These are phyloP conservation scores for Poeciliopsis paucimaculata DNA, from an alignment of 2,797 vertebrate genomes.

Conservation along the genomic window DNA sequence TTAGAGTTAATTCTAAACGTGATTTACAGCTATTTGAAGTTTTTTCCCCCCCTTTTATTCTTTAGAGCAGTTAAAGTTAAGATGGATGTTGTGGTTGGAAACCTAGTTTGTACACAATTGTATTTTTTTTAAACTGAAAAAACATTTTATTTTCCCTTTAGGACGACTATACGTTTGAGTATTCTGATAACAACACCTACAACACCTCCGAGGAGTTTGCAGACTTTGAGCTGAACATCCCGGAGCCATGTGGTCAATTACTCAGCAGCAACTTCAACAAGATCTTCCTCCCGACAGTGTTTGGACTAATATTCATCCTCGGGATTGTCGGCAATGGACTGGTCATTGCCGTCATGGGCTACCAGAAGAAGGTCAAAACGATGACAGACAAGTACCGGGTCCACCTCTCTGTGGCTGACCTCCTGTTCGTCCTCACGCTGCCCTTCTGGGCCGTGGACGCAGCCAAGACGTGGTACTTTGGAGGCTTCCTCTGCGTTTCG, in stretches of 20 bases:
- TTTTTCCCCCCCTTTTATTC: background rate
- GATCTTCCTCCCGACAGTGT: conserved; percentile 91
- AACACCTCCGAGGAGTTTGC: conserved; percentile 83
- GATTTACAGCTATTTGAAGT: background rate
- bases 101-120: background rate
- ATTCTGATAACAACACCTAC: conserved; percentile 62
- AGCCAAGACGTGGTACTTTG: conserved; percentile 90
- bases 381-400: conserved; percentile 98
- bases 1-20: background rate
- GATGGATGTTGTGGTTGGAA: background rate
- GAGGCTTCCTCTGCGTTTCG: conserved; percentile 87
- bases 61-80: background rate
- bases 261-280: conserved; percentile 85
- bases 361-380: conserved; percentile 91
- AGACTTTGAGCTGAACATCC: conserved; percentile 71
- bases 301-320: conserved; percentile 91
- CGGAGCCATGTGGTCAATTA: conserved; percentile 78
- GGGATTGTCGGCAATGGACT: conserved; percentile 95
- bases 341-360: conserved; percentile 96
- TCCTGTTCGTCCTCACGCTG: conserved; percentile 93
- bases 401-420: conserved; percentile 95
- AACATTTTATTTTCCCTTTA: conserved; percentile 27
- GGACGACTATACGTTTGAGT: background rate
- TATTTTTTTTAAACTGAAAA: background rate
- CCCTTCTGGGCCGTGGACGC: conserved; percentile 98